Conservation (phyloP, 2,113 vertebrate genomes). For the Tricholaema leucomelas region DNA sequence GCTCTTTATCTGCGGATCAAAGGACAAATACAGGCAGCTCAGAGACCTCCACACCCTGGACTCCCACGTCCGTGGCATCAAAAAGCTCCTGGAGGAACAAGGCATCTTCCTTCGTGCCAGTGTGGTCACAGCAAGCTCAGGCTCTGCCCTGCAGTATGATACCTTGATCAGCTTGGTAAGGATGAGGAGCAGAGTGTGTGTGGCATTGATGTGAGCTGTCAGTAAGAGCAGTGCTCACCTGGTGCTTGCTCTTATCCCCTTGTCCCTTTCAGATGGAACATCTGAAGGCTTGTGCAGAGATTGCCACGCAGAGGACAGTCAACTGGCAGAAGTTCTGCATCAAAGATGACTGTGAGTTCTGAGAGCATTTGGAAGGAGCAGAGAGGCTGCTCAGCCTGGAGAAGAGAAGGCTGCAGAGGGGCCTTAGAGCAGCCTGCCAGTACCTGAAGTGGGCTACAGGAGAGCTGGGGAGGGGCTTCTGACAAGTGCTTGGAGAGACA, state of each 20-base stretch:
- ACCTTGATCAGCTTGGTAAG: conserved; percentile 93
- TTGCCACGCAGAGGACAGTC: conserved; percentile 92
- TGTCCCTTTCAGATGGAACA: conserved; percentile 91
- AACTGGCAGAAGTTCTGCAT: conserved; percentile 99
- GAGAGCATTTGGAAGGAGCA: neutral
- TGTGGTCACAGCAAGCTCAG: conserved; percentile 92
- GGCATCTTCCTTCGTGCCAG: conserved; percentile 93
- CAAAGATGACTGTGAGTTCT: conserved; percentile 95
- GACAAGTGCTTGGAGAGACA: no score
- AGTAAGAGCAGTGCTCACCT: no score
- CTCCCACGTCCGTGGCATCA: conserved; percentile 93
- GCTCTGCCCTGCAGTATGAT: conserved; percentile 95
- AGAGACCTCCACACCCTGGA: conserved; percentile 95
- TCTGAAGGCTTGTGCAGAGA: conserved; percentile 96
- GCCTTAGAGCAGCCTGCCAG: no score
- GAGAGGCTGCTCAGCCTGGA: neutral
- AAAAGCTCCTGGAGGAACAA: conserved; percentile 95
- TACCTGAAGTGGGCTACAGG: no score
- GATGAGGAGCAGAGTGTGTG: no score
- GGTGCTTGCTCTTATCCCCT: neutral
- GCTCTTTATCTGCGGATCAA: conserved; percentile 97
- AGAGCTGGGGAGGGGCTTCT: no score
- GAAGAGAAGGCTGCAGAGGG: no score
- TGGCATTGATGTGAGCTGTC: no score
- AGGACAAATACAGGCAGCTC: conserved; percentile 97